Percentiles rank a stretch among this genome's conserved stretches.
Conservation (phyloP, 1,140 invertebrate species). For the Drosophila ironensis region DNA sequence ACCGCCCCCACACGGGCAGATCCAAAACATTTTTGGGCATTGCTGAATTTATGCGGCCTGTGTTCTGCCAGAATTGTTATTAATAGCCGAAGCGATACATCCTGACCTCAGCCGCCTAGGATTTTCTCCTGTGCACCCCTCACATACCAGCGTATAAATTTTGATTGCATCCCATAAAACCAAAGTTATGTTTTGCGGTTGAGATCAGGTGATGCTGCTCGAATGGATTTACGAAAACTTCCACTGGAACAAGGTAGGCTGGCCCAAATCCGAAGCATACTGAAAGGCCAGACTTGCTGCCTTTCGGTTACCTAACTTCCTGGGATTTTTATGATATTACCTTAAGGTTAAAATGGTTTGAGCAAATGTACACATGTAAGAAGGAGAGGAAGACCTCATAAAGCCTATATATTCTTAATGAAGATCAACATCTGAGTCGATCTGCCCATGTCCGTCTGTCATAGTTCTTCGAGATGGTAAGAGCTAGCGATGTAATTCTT, state of each 20-base stretch:
- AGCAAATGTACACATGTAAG: no score
- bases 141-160: slow-evolving; percentile 44
- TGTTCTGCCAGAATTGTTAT: slow-evolving; percentile 47
- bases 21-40: slow-evolving; percentile 16
- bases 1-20: slow-evolving; percentile 2
- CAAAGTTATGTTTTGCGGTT: slow-evolving; percentile 37
- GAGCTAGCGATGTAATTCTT: no score
- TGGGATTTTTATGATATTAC: neutral
- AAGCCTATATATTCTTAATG: no score
- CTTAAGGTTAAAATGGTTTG: no score
- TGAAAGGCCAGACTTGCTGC: no score
- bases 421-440: no score
- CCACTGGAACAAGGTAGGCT: neutral
- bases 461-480: no score
- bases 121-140: neutral
- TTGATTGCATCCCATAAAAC: slow-evolving; percentile 45
- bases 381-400: no score
- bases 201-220: slow-evolving; percentile 20
- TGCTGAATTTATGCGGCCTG: slow-evolving; percentile 24
- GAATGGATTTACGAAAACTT: slow-evolving; percentile 12
- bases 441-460: no score
- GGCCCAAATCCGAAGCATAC: no score
- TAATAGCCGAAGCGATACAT: slow-evolving; percentile 51
- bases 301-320: no score
- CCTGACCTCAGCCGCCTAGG: neutral